Base-by-base conservation (phyloP, 2,797 vertebrate species). In the Coregonus ussuriensis region DNA sequence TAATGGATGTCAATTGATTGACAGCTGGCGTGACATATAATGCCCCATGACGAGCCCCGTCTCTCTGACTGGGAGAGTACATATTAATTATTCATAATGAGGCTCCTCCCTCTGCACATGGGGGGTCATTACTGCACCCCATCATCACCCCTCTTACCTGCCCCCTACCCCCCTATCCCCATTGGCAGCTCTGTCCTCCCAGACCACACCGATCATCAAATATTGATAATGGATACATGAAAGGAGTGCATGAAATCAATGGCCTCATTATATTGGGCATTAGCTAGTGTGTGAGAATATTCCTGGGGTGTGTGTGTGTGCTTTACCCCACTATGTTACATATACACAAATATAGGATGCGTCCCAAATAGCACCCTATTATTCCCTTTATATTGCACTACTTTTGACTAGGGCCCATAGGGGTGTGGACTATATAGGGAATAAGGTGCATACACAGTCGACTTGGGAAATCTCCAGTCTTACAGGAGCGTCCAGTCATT, bases 211-310 rank as follows among this genome's bases (percentile, higher is more conserved):
- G 82, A 77, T 83, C 85, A 93, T 94, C 85, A 93, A 94, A 93
- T 93, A 94, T 94, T 94, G 85, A 95, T 91, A 37, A 72, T 81
- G 78, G 89, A 81, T 88, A 83, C 88, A 90, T 93, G 87, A 93
- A 92, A 91, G 86, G 80, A 87, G 88, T 85, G 75, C 80, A 82
- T 82, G 76, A 91, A 47, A 93, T 91, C 90, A 86, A 90, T 91
- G 81, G 76, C 72, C 85, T 91, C 88, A 87, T 93, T 93, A 92
- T 90, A 77, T 89, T 69, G 62, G 78, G 82, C 86, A 81, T 81
- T 65, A 62, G 69, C 47, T 33, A 56, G 56, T 77, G 35, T 29
- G 31, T 72, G 37, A 75, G 63, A 63, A 74, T 74, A 68, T 25
- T 76, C 82, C 29, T 33, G 18, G 51, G 16, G 68, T 52, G 6